Percentiles rank a stretch among this genome's conserved stretches.
Conservation (phyloP, 1,140 invertebrate genomes). For the Acarapis woodi region DNA sequence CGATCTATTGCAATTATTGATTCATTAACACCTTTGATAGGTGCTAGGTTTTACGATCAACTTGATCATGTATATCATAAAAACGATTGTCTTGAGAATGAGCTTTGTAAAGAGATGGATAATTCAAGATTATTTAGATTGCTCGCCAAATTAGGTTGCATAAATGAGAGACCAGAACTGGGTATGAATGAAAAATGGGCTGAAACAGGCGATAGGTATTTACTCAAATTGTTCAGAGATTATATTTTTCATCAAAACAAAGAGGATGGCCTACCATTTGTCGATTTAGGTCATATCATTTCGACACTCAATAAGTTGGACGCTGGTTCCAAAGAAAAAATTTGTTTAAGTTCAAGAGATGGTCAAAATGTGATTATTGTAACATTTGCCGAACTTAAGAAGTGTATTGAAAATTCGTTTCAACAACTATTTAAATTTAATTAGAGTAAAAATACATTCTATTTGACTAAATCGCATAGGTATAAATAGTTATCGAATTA, state of each 20-base stretch:
- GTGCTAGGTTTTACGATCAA: slow-evolving; percentile 81
- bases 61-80: slow-evolving; percentile 59
- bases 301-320: slow-evolving; percentile 64
- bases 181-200: slow-evolving; percentile 78
- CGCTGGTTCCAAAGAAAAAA: slow-evolving; percentile 60
- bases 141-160: slow-evolving; percentile 56
- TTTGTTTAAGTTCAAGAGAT: slow-evolving; percentile 78
- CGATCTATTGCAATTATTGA: slow-evolving; percentile 43
- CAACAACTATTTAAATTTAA: too few relatives aligned
- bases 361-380: slow-evolving; percentile 55
- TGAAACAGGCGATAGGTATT: slow-evolving; percentile 86
- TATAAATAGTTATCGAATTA: too few relatives aligned
- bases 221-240: slow-evolving; percentile 90
- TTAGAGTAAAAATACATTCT: too few relatives aligned
- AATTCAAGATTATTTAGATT: slow-evolving; percentile 71
- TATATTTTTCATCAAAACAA: slow-evolving; percentile 78
- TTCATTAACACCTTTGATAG: slow-evolving; percentile 97
- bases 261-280: slow-evolving; percentile 67
- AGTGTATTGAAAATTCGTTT: slow-evolving; percentile 75
- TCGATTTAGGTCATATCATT: slow-evolving; percentile 80
- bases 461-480: too few relatives aligned
- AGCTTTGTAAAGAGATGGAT: slow-evolving; percentile 70
- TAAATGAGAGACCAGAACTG: slow-evolving; percentile 79
- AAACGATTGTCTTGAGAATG: slow-evolving; percentile 60
- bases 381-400: slow-evolving; percentile 46